These are phyloP conservation scores for Zaprionus kolodkinae DNA, from an alignment of 1,140 invertebrate species.

Conservation along the genomic window DNA sequence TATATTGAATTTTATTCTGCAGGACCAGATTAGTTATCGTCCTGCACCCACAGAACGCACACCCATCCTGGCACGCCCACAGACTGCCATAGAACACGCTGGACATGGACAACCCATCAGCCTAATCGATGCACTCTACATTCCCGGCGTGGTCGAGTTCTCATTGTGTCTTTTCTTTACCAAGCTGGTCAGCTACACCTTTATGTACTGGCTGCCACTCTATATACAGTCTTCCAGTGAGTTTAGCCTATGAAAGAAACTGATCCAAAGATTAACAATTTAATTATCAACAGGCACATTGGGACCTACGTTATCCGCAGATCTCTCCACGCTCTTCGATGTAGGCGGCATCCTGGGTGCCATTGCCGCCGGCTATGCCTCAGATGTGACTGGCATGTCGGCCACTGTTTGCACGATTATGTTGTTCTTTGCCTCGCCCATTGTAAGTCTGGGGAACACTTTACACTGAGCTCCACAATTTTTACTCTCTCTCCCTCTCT, in stretches of 20 bases:
- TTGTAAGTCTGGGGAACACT: conserved; percentile 86
- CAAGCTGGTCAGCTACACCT: conserved; percentile 98
- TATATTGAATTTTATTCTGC: background rate
- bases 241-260: conserved; percentile 64
- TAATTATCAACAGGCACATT: conserved; percentile 86
- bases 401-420: conserved; percentile 93
- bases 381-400: conserved; percentile 93
- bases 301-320: conserved; percentile 89
- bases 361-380: conserved; percentile 93
- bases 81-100: conserved; percentile 84
- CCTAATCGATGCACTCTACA: conserved; percentile 90
- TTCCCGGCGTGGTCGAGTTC: conserved; percentile 98
- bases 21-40: conserved; percentile 85
- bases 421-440: conserved; percentile 92
- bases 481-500: conserved; percentile 17
- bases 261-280: background rate
- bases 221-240: conserved; percentile 95
- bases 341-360: conserved; percentile 95
- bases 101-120: conserved; percentile 88
- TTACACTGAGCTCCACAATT: conserved; percentile 12
- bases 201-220: conserved; percentile 97
- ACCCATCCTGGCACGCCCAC: conserved; percentile 72
- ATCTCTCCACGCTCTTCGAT: conserved; percentile 96
- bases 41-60: conserved; percentile 83
- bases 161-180: conserved; percentile 97